These are phyloP conservation scores for Tragelaphus scriptus DNA, from an alignment of 2,113 vertebrate genomes.

Conservation along the genomic window DNA sequence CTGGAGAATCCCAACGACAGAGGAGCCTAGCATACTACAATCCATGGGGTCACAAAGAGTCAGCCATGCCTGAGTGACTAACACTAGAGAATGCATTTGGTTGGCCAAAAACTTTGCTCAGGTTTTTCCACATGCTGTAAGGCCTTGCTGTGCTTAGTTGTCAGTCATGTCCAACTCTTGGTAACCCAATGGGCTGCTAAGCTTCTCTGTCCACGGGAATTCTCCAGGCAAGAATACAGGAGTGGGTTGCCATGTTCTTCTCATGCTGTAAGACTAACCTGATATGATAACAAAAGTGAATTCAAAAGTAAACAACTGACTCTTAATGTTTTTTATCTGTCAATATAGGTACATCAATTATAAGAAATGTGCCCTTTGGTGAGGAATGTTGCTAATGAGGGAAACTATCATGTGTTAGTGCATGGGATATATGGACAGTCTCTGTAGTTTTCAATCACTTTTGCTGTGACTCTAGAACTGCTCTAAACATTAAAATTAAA, in stretches of 20 bases:
- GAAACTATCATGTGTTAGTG: background rate
- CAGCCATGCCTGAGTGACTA: background rate
- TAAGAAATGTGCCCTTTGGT: background rate
- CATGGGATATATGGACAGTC: background rate
- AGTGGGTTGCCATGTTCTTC: background rate
- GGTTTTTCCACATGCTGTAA: background rate
- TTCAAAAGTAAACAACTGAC: background rate
- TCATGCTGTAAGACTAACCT: background rate
- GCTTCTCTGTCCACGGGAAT: background rate
- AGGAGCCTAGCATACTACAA: background rate
- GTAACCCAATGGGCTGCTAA: rapidly evolving
- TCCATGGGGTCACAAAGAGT: background rate
- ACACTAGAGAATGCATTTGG: background rate
- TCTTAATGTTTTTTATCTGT: background rate
- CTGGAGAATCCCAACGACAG: background rate
- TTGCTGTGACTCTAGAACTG: background rate
- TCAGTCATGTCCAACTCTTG: background rate
- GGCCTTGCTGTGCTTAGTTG: background rate
- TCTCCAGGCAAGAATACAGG: background rate
- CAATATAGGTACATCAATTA: background rate
- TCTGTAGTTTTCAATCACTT: background rate
- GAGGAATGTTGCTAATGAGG: background rate
- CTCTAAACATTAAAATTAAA: background rate
- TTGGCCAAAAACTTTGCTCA: background rate
- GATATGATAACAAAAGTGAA: background rate